These are phyloP conservation scores for Oxycera nigricornis DNA, from an alignment of 2,888 invertebrate species.

Conservation along the genomic window DNA sequence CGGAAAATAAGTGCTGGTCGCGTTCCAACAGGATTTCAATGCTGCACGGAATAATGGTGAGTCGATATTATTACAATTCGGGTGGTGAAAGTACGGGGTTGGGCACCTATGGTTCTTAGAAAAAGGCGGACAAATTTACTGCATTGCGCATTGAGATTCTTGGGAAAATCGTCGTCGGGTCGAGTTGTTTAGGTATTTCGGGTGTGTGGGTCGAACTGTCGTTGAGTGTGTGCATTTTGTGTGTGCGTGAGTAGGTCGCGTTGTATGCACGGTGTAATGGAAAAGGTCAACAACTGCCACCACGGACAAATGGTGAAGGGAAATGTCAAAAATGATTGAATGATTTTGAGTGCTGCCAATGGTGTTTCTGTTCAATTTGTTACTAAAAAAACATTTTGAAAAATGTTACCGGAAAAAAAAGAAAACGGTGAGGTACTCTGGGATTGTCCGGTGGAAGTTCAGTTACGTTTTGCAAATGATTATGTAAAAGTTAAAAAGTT, in stretches of 20 bases:
- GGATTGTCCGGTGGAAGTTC: too few species aligned
- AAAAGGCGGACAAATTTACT: constrained; percentile 17
- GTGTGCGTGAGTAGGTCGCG: neutral
- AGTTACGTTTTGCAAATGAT: too few species aligned
- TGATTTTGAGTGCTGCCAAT: too few species aligned
- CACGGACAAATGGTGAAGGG: neutral
- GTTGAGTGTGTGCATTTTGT: too few species aligned
- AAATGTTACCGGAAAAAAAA: too few species aligned
- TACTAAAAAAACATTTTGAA: too few species aligned
- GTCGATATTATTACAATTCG: neutral
- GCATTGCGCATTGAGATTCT: constrained; percentile 29
- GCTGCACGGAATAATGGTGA: neutral
- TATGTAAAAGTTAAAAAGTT: too few species aligned
- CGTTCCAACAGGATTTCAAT: neutral
- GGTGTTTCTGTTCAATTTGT: too few species aligned
- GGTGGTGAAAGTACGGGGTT: neutral
- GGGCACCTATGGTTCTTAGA: neutral
- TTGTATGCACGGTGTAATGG: neutral
- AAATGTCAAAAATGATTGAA: neutral
- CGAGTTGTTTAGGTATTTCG: neutral
- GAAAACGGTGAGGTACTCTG: too few species aligned
- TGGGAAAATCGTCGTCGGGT: neutral
- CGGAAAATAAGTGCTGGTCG: too few species aligned
- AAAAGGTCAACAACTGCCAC: constrained; percentile 22
- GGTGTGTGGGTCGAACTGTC: neutral